Percentiles rank a stretch among this genome's conserved stretches.
These are phyloP conservation scores for Bradypodion ventrale DNA, from an alignment of 2,797 vertebrate species.

Conservation along the genomic window DNA sequence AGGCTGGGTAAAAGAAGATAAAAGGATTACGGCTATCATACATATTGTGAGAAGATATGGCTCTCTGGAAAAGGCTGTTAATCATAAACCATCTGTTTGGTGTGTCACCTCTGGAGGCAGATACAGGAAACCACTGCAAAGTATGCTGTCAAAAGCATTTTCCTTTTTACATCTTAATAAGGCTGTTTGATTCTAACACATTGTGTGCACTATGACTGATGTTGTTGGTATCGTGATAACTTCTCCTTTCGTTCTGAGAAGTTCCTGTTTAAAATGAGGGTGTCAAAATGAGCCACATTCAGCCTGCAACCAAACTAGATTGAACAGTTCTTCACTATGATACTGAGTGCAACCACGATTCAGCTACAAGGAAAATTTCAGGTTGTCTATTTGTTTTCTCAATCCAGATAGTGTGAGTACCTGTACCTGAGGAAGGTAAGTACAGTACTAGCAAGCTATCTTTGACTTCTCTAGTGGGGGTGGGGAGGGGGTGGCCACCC, in stretches of 20 bases:
- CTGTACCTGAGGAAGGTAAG: slow-evolving; percentile 1
- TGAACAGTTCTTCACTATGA: neutral
- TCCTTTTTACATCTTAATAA: neutral
- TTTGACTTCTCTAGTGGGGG: neutral
- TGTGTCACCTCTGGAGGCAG: neutral
- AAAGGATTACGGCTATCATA: too few species aligned
- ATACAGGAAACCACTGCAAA: neutral
- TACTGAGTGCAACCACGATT: neutral
- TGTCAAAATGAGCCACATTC: neutral
- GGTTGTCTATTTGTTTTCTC: neutral
- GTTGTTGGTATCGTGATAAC: neutral
- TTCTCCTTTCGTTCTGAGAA: neutral
- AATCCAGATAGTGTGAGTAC: neutral
- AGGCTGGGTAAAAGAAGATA: too few species aligned
- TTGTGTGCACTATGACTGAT: neutral
- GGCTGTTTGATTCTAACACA: neutral
- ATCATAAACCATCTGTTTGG: neutral
- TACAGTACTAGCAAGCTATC: neutral
- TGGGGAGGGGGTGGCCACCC: neutral
- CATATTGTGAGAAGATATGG: too few species aligned
- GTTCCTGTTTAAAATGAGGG: neutral
- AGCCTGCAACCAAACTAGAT: neutral
- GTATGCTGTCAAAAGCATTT: neutral
- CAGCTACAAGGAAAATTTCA: neutral
- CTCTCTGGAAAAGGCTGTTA: too few species aligned